phyloP scores from a whole-genome alignment of 2,888 invertebrate genomes.

The Xanthia togata region DNA sequence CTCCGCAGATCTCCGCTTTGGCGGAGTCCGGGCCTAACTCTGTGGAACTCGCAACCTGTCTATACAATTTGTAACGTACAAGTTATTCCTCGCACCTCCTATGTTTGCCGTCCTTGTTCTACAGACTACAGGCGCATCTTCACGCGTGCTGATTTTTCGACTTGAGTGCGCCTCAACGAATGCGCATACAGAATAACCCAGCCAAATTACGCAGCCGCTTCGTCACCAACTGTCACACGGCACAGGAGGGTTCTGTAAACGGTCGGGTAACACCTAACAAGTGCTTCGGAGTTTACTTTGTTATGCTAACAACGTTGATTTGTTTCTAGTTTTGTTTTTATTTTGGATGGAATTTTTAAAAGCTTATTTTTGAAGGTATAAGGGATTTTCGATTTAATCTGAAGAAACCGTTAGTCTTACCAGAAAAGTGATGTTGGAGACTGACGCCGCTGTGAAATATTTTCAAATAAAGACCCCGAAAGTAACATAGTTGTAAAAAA shows the following conservation, averaged over 20 bases:
- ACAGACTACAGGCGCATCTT: conserved; percentile 77
- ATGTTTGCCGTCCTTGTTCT: conserved; percentile 80
- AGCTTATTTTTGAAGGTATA: conserved; percentile 19
- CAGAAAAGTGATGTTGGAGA: not conserved
- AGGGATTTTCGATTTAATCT: not conserved
- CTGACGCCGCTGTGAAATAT: not conserved
- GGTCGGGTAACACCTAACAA: conserved; percentile 77
- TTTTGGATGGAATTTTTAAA: conserved; percentile 52
- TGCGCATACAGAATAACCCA: conserved; percentile 77
- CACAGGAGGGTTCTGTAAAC: conserved; percentile 68
- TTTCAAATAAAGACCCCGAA: not conserved
- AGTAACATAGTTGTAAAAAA: not conserved
- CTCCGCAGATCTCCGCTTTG: no score
- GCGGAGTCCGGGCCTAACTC: conserved; percentile 10
- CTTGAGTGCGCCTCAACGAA: conserved; percentile 81
- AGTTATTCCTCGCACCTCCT: conserved; percentile 82
- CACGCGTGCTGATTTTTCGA: conserved; percentile 84
- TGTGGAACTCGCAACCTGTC: conserved; percentile 30
- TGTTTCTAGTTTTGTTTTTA: conserved; percentile 78
- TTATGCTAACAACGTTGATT: conserved; percentile 80
- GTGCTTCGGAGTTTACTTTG: conserved; percentile 77
- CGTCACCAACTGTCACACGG: conserved; percentile 65
- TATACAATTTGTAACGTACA: conserved; percentile 46
- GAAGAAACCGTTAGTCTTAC: not conserved
- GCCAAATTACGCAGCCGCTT: conserved; percentile 70